phyloP scores from a whole-genome alignment of 2,888 invertebrate genomes.

The Ferrisia virgata region DNA sequence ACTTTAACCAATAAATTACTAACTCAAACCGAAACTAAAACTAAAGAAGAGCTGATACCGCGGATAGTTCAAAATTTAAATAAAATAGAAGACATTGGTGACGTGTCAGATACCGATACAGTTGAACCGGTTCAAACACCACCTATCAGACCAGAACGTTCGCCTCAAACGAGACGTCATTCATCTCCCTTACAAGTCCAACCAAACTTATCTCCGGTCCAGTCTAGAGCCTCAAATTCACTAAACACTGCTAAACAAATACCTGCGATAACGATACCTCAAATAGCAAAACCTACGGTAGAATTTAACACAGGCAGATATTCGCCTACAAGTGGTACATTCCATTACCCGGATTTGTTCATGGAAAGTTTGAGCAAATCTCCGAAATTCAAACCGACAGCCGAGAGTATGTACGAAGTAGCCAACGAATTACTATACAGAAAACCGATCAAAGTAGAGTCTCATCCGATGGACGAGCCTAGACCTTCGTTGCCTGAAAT shows the following conservation, averaged over 20 bases:
- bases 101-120: background rate
- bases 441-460: background rate
- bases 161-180: background rate
- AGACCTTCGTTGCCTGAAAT: slow-evolving; percentile 5
- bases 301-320: background rate
- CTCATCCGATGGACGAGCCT: background rate
- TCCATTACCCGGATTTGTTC: slow-evolving; percentile 41
- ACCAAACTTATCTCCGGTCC: background rate
- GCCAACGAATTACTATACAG: background rate
- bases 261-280: slow-evolving; percentile 31
- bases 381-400: slow-evolving; percentile 39
- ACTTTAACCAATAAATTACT: background rate
- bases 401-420: slow-evolving; percentile 16
- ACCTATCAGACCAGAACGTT: background rate
- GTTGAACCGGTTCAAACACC: background rate
- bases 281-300: background rate
- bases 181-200: background rate
- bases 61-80: background rate
- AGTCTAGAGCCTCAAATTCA: background rate
- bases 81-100: background rate
- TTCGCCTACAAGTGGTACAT: slow-evolving; percentile 36
- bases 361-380: slow-evolving; percentile 41
- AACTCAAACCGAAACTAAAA: background rate
- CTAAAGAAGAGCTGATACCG: background rate
- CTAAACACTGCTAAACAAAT: background rate